These are phyloP conservation scores for Chouioia cunea DNA, from an alignment of 2,888 invertebrate genomes.

Conservation along the genomic window DNA sequence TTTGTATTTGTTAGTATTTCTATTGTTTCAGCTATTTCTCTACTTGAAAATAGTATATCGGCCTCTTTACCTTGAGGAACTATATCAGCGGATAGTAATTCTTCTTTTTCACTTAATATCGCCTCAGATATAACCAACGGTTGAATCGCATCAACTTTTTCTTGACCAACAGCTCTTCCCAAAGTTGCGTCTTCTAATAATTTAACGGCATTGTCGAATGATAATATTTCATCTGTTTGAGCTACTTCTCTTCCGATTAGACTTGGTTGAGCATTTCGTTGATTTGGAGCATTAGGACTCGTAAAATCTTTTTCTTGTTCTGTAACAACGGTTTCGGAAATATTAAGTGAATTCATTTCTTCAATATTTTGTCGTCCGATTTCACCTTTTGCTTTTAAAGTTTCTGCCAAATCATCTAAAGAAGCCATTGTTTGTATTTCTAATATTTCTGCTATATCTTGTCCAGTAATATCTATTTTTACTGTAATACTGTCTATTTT, in stretches of 20 bases:
- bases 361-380: constrained; percentile 52
- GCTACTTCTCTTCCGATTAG: constrained; percentile 65
- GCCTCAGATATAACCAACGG: constrained; percentile 57
- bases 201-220: constrained; percentile 54
- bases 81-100: constrained; percentile 49
- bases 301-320: constrained; percentile 53
- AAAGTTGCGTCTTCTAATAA: constrained; percentile 43
- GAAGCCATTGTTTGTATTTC: constrained; percentile 57
- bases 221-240: constrained; percentile 59
- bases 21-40: constrained; percentile 66
- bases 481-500: constrained; percentile 48
- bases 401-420: constrained; percentile 48
- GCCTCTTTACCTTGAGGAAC: constrained; percentile 57
- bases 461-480: constrained; percentile 54
- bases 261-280: constrained; percentile 50
- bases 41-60: constrained; percentile 53
- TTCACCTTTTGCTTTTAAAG: constrained; percentile 48
- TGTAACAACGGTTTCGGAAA: constrained; percentile 53
- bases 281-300: constrained; percentile 26
- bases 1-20: constrained; percentile 59
- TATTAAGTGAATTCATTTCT: constrained; percentile 56
- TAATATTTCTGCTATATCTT: constrained; percentile 64
- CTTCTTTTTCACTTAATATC: constrained; percentile 55
- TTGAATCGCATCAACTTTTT: constrained; percentile 57
- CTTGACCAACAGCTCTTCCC: constrained; percentile 46